phyloP scores from a whole-genome alignment of 1,140 invertebrate species.

The Leptonema lineaticorne region DNA sequence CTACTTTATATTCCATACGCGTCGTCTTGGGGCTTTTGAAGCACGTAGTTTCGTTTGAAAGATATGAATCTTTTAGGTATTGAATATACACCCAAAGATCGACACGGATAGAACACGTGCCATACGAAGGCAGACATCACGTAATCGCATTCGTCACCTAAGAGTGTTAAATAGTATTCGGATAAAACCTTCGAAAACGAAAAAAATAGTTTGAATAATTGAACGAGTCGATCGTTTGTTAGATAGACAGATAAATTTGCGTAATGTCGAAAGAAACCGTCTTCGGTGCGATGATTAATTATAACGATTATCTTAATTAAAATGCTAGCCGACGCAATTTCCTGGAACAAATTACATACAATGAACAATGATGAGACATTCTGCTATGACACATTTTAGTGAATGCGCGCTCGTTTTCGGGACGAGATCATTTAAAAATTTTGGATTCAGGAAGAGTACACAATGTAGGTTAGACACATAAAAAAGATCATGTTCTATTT shows the following conservation, averaged over 20 bases:
- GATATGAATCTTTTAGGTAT: background rate
- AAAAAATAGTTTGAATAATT: too few species aligned
- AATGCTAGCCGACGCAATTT: constrained; percentile 7
- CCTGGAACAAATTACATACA: constrained; percentile 16
- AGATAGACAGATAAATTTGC: background rate
- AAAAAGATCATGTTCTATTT: background rate
- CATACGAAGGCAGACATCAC: constrained; percentile 15
- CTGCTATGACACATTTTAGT: constrained; percentile 6
- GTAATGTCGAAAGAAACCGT: background rate
- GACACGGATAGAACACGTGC: constrained; percentile 14
- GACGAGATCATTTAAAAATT: background rate
- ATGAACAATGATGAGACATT: background rate
- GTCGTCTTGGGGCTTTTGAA: background rate
- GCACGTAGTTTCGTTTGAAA: constrained; percentile 5
- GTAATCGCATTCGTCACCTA: constrained; percentile 20
- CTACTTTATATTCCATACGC: background rate
- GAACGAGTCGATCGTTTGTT: too few species aligned
- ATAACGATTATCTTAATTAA: constrained; percentile 20
- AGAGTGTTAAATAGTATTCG: background rate
- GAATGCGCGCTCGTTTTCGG: background rate
- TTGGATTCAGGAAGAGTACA: constrained; percentile 13
- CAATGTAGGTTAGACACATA: background rate
- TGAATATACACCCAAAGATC: background rate
- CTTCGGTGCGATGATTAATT: constrained; percentile 6
- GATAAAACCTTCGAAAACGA: background rate